Percentiles rank a stretch among this genome's conserved stretches.
Conservation (phyloP, 2,797 vertebrate genomes). For the Spea hammondii region DNA sequence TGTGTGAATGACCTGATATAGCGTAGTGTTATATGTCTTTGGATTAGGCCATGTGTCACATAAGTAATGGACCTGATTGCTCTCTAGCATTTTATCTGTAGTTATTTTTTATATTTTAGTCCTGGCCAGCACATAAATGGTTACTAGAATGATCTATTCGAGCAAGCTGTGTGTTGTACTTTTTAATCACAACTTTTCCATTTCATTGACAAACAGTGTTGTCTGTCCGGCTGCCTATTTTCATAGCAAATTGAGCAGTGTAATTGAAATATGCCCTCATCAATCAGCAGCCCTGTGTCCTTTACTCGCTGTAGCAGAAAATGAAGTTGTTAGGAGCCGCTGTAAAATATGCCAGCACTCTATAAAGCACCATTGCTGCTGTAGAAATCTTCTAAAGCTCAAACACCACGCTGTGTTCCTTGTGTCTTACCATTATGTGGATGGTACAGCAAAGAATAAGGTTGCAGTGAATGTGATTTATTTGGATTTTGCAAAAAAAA, state of each 20-base stretch:
- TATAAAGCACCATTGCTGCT: slow-evolving; percentile 1
- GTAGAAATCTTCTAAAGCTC: slow-evolving; percentile 1
- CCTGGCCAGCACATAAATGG: neutral
- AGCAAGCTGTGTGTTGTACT: neutral
- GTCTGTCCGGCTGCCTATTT: slow-evolving; percentile 25
- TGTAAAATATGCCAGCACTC: slow-evolving; percentile 35
- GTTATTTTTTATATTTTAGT: neutral
- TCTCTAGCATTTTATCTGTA: no score
- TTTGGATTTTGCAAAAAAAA: no score
- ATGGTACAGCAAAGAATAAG: neutral
- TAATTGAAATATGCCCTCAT: slow-evolving; percentile 41
- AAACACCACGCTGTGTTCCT: neutral
- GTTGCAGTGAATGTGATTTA: neutral
- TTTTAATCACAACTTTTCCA: slow-evolving; percentile 1
- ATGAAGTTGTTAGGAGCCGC: slow-evolving; percentile 42
- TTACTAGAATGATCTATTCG: neutral
- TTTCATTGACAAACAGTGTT: slow-evolving; percentile 21
- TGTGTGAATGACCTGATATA: no score
- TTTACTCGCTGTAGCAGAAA: slow-evolving; percentile 43
- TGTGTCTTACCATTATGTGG: neutral
- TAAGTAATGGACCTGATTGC: no score
- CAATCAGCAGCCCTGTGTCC: slow-evolving; percentile 36
- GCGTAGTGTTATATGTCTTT: no score
- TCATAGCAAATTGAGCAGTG: slow-evolving; percentile 31
- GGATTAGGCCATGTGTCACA: no score